Base-by-base conservation (phyloP, 2,797 vertebrate genomes). In the Melanotaenia boesemani region DNA sequence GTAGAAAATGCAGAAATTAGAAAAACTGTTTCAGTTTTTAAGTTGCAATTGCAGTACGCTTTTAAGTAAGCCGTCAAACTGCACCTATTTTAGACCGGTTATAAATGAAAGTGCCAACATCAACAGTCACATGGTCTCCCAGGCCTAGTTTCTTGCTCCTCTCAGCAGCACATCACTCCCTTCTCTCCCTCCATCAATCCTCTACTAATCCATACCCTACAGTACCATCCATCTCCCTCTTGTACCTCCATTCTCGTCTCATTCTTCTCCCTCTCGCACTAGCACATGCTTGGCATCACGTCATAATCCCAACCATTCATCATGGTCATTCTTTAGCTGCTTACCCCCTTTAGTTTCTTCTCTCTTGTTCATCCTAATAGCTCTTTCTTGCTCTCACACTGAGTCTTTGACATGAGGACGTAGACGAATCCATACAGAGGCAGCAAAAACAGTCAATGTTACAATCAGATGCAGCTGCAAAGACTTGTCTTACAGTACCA, bases 261-360 rank as follows among this genome's bases (percentile, higher is more conserved):
- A 66, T 79, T 84, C 67, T 78, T 84, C 73, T 63, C 75, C 79
- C 59, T 66, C 68, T 68, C 62, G 72, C 76, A 54, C 63, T 64
- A 37, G 65, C 74, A 65, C 72, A 79, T 39, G 50, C 71, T 70
- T 59, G 72, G 48, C 56, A 67, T 82, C 76, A 77, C 65, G 48
- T 84, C 63, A 73, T 78, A 80, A 86, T 80, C 73, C 76, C 39
- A 72, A 59, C 81, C 79, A 57, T 80, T 88, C 64, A 75, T 87
- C 72, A 71, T 60, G 70, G 74, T 77, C 55, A 67, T 70, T 79
- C 62, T 67, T 63, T 30, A 62, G 32, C 39, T 64, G 22, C 15
- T 54, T 44, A 59, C 20, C 72, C 39, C 5, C 24, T 75, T 66
- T 63, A 16, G 6, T 65, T 69, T 65, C 66, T 56, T 52, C 55